Evolutionary conservation across 2,113 vertebrate species (phyloP), one percentile per base, ranked within the genome.

Genomic region (Menura novaehollandiae): DNA sequence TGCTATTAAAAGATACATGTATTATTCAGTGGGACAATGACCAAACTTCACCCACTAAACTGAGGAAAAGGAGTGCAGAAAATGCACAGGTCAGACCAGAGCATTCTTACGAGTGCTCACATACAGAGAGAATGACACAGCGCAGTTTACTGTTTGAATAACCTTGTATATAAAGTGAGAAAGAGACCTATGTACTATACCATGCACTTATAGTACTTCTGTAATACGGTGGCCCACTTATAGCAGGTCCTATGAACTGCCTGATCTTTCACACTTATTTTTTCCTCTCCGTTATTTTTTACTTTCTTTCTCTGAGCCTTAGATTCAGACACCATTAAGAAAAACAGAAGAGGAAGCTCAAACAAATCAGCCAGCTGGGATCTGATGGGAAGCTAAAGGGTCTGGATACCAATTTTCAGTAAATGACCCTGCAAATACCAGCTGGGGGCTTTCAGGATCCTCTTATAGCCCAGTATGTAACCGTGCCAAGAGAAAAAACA

Each of bases 1-100:
- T 71, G 86, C 83, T 93, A 93, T 95, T 91, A 91, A 93, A 92
- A 91, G 86, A 89, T 20, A 67, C 59, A 88, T 76, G 72, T 55
- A 93, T 94, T 92, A 95, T 91, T 93, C 88, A 91, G 86, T 88
- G 89, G 72, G 76, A 96, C 68, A 27, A 35, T 84, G 60, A 39
- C 46, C 83, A 81, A 86, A 67, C 51, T 37, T 95, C 91, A 93
- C 76, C 66, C 52, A 55, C 86, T 89, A 44, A 86, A 88, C 1
- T 77, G 24, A 92, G 75, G 21, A 80, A 83, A 95, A 93, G 13
- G 20, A 84, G 39, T 22, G 71, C 30, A 84, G 73, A 90, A 88
- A 91, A 94, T 11, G 43, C 84, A 78, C 47, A 81, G 91, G 91
- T 84, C 83, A 89, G n/a, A 72, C 46, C 84, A 73, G 9, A 60